A percentile compares a stretch with the other conserved stretches of the same genome.
These are phyloP conservation scores for Listronotus bonariensis DNA, from an alignment of 1,140 invertebrate genomes.

Conservation along the genomic window DNA sequence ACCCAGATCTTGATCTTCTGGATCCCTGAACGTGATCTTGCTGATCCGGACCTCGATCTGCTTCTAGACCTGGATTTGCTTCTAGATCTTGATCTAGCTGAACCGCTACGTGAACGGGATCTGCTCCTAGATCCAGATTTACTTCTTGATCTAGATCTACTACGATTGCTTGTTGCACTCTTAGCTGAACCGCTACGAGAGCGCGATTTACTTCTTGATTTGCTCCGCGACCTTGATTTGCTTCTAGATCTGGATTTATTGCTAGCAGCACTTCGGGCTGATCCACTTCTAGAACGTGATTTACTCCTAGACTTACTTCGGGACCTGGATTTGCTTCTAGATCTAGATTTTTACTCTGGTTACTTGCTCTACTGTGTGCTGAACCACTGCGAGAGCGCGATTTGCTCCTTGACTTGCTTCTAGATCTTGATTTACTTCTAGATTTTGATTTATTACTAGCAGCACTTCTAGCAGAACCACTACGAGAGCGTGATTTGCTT, in stretches of 20 bases:
- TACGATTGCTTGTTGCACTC: constrained; percentile 28
- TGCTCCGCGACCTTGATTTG: constrained; percentile 9
- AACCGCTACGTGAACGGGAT: constrained; percentile 18
- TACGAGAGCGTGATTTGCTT: constrained; percentile 14
- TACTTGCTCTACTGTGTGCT: not conserved
- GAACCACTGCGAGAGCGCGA: constrained; percentile 31
- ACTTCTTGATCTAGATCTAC: not conserved
- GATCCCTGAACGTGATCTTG: constrained; percentile 42
- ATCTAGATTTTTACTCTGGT: constrained; percentile 16
- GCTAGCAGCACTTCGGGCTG: constrained; percentile 11
- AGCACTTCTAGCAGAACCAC: constrained; percentile 4
- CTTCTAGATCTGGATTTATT: constrained; percentile 38
- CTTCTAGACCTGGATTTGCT: constrained; percentile 41
- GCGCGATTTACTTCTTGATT: constrained; percentile 40
- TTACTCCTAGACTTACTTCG: constrained; percentile 5
- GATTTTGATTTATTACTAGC: not conserved
- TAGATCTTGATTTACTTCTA: constrained; percentile 34
- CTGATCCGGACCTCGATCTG: constrained; percentile 45
- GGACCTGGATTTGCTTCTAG: constrained; percentile 22
- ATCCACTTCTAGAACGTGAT: constrained; percentile 17
- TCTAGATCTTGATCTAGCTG: constrained; percentile 27
- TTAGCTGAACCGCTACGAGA: constrained; percentile 36
- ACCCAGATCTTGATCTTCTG: constrained; percentile 45
- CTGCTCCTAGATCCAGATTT: constrained; percentile 31
- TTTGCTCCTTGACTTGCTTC: constrained; percentile 10